Base-by-base conservation (phyloP, 2,888 invertebrate genomes). In the Andrena bucephala region DNA sequence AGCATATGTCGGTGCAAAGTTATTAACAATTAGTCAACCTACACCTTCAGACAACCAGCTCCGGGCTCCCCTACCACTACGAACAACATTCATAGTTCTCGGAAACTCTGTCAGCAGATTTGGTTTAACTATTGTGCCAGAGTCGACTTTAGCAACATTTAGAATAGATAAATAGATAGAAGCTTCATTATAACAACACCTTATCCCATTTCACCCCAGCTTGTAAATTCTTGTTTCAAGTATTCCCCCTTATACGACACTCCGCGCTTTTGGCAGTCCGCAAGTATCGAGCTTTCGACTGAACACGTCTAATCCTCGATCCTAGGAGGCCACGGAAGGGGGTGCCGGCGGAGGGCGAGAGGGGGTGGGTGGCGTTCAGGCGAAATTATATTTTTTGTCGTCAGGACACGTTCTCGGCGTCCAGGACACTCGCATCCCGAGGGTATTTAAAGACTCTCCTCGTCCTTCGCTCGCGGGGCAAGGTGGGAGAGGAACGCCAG, bases 401-500 rank as follows among this genome's bases (percentile, higher is more conserved):
- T 90, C 92, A 89, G 86, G 89, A 91, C 93, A 92, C 92, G 92
- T 93, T 89, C 87, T 81, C 88, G 69, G 89, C 89, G 89, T 90
- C 88, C 89, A 88, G 90, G 89, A 90, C 90, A 89, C 88, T 88
- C 90, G 89, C 92, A 92, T 92, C 92, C 93, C 92, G 88, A 87
- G 92, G 93, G 93, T 93, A 93, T 93, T 93, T 93, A 93, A 93
- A 93, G 93, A 92, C 92, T 91, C 92, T 91, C 91, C 90, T 87
- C 90, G 89, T 91, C 90, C 89, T 90, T 82, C 89, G 89, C 90
- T 89, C 89, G 88, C 54, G 69, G 36, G 66, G 81, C 33, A 20
- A 33, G 73, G 54, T 20, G 63, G 33, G 48, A 24, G 70, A 57
- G 31, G 75, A 81, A 85, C 84, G 84, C 59, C 76, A 81, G 86